Evolutionary conservation across 2,888 invertebrate species (phyloP).

Genomic region (Endotricha flammealis): DNA sequence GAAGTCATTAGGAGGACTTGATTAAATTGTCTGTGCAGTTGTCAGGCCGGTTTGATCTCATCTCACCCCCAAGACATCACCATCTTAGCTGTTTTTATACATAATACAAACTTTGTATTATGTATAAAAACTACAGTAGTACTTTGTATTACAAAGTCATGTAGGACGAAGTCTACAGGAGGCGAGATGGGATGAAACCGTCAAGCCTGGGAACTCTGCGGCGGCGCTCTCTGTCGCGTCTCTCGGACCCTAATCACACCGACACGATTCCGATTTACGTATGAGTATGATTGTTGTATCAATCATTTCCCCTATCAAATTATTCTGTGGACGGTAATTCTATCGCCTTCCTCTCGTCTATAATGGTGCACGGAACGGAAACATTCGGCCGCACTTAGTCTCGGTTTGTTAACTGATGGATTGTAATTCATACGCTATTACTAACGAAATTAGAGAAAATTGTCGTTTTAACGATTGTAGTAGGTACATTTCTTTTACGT

Average conservation of each 20-base stretch:
- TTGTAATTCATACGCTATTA: conserved; percentile 70
- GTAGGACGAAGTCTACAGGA: too few relatives aligned
- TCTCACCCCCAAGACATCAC: too few relatives aligned
- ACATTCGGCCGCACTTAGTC: conserved; percentile 70
- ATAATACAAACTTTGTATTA: too few relatives aligned
- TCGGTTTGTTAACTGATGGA: conserved; percentile 68
- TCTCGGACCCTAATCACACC: conserved; percentile 61
- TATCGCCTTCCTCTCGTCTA: conserved; percentile 52
- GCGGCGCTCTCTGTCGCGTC: conserved; percentile 47
- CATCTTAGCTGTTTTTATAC: too few relatives aligned
- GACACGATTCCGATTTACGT: conserved; percentile 72
- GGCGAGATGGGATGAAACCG: too few relatives aligned
- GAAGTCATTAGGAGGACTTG: conserved; percentile 68
- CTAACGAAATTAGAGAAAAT: conserved; percentile 53
- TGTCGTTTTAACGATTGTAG: conserved; percentile 37
- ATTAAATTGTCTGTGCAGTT: conserved; percentile 69
- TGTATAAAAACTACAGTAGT: too few relatives aligned
- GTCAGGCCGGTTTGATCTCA: too few relatives aligned
- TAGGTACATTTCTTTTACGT: conserved; percentile 22
- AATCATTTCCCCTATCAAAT: conserved; percentile 77
- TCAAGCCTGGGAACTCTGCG: conserved; percentile 28
- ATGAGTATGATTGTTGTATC: conserved; percentile 75
- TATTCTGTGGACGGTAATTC: conserved; percentile 74
- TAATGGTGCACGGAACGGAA: conserved; percentile 61
- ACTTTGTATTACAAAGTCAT: too few relatives aligned